Percentiles rank a stretch among this genome's conserved stretches.
phyloP scores from a whole-genome alignment of 2,888 invertebrate species.

The Metopia argyrocephala region DNA sequence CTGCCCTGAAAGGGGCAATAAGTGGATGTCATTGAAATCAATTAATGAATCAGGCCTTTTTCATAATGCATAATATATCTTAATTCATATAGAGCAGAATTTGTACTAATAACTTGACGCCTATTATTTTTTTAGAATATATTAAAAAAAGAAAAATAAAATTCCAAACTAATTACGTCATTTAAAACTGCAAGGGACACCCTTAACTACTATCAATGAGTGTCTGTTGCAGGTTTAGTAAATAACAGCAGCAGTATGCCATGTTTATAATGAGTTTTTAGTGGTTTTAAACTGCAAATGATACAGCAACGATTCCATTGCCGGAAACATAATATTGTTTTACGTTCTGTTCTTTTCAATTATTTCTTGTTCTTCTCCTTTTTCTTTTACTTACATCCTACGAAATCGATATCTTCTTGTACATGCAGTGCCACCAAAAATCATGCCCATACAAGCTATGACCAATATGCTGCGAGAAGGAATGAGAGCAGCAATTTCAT shows the following conservation, averaged over 20 bases:
- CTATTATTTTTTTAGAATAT: no score
- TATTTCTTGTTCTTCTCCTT: constrained; percentile 1
- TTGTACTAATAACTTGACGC: no score
- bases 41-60: no score
- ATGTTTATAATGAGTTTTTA: constrained; percentile 64
- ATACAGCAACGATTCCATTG: not conserved
- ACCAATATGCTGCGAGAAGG: constrained; percentile 89
- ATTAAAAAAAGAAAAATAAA: no score
- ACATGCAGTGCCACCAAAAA: constrained; percentile 87
- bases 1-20: no score
- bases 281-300: constrained; percentile 27
- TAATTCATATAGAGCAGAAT: no score
- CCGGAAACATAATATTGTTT: constrained; percentile 50
- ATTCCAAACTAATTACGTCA: no score
- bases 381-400: not conserved
- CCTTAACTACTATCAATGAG: constrained; percentile 17
- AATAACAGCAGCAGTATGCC: constrained; percentile 15
- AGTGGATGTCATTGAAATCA: no score
- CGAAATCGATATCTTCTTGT: constrained; percentile 5
- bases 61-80: no score
- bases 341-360: constrained; percentile 12
- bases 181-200: no score
- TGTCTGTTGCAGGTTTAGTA: constrained; percentile 27
- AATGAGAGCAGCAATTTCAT: constrained; percentile 92
- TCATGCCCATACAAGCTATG: constrained; percentile 89